Conservation (phyloP, 2,797 vertebrate genomes). For the Amniataba percoides region DNA sequence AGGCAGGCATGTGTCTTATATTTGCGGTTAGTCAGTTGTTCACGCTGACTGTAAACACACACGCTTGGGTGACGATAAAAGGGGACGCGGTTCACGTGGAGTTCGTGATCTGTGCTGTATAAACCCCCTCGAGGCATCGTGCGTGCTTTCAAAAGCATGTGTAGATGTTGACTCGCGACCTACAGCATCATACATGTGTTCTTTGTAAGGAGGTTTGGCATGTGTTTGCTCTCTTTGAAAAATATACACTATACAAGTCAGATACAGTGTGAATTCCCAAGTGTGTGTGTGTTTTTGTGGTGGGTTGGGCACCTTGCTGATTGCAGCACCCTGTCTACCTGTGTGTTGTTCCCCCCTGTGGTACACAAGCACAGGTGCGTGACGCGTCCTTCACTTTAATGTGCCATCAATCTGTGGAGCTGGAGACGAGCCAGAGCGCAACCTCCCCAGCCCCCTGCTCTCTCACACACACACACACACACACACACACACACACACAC, state of each 20-base stretch:
- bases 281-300: constrained; percentile 43
- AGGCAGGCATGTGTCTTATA: constrained; percentile 30
- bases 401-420: constrained; percentile 73
- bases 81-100: constrained; percentile 13
- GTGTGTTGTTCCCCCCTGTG: constrained; percentile 50
- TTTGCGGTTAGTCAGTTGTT: constrained; percentile 10
- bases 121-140: constrained; percentile 15
- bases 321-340: constrained; percentile 59
- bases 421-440: constrained; percentile 63
- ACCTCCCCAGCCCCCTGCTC: not conserved
- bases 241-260: constrained; percentile 23
- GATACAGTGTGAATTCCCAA: constrained; percentile 16
- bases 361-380: constrained; percentile 70
- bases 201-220: constrained; percentile 23
- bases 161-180: constrained; percentile 28
- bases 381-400: constrained; percentile 78
- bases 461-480: constrained; percentile 11
- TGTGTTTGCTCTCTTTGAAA: constrained; percentile 39
- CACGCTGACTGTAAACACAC: constrained; percentile 3
- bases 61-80: constrained; percentile 30
- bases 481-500: constrained; percentile 17
- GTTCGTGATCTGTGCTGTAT: constrained; percentile 39
- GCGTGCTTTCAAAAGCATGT: constrained; percentile 27
- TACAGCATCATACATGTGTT: constrained; percentile 21
- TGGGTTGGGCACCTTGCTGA: constrained; percentile 55